Percentiles rank a stretch among this genome's conserved stretches.
phyloP scores from a whole-genome alignment of 2,888 invertebrate species.

The Lasioglossum villosulum region DNA sequence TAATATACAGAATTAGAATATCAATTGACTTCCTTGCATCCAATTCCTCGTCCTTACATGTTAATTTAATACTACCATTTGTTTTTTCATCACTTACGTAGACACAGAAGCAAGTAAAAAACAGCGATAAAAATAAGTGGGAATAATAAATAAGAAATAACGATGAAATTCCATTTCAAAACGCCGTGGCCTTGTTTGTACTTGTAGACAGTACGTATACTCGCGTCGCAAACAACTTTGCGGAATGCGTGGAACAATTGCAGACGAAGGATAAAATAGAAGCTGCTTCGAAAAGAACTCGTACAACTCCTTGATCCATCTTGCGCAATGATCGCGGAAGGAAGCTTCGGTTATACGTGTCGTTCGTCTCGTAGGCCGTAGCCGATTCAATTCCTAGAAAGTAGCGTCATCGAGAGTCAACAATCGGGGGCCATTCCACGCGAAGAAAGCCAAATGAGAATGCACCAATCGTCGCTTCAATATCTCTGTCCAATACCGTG shows the following conservation, averaged over 20 bases:
- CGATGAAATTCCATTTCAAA: background rate
- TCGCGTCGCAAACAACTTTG: background rate
- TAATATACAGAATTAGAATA: background rate
- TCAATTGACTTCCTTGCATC: background rate
- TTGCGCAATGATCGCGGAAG: background rate
- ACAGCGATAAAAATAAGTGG: background rate
- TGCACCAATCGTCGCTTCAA: background rate
- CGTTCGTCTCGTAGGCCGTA: background rate
- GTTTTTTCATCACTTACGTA: background rate
- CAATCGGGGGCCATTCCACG: background rate
- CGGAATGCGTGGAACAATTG: background rate
- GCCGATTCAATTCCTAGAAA: slow-evolving; percentile 4
- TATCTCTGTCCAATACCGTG: background rate
- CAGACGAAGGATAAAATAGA: background rate
- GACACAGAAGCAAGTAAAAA: background rate
- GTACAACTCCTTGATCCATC: background rate
- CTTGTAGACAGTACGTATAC: background rate
- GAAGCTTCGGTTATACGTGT: background rate
- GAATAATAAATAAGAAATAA: background rate
- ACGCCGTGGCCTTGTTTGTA: background rate
- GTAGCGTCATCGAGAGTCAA: background rate
- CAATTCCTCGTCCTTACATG: background rate
- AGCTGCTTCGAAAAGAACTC: background rate
- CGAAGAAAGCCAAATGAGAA: background rate
- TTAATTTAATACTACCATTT: background rate